A percentile compares a stretch with the other conserved stretches of the same genome.
phyloP scores from a whole-genome alignment of 2,888 invertebrate species.

The Polydrusus pterygomalis region DNA sequence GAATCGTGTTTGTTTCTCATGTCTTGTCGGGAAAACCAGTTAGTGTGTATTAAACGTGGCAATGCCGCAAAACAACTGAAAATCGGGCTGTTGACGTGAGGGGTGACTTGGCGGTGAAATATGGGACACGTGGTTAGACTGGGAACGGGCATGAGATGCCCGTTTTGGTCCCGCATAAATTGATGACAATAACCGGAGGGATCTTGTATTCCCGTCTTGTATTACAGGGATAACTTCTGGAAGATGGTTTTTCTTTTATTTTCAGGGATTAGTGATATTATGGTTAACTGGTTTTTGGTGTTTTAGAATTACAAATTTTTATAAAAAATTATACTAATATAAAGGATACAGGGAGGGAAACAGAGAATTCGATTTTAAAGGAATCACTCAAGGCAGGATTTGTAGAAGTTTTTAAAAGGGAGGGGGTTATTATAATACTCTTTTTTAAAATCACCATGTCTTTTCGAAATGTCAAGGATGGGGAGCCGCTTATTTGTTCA shows the following conservation, averaged over 20 bases:
- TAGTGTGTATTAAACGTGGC: slow-evolving; percentile 11
- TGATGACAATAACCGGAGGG: slow-evolving; percentile 52
- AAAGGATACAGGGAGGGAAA: too few species aligned
- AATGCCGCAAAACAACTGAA: slow-evolving; percentile 36
- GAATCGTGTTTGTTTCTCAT: not conserved
- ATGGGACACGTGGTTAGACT: slow-evolving; percentile 84
- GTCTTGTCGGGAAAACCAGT: too few species aligned
- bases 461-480: too few species aligned
- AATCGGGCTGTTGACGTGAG: slow-evolving; percentile 63
- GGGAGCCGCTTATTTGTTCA: too few species aligned
- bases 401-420: too few species aligned
- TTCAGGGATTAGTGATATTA: slow-evolving; percentile 3
- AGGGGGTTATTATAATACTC: too few species aligned
- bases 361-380: too few species aligned
- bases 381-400: too few species aligned
- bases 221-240: slow-evolving; percentile 36
- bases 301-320: not conserved
- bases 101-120: slow-evolving; percentile 80
- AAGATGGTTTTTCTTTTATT: slow-evolving; percentile 41
- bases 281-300: not conserved
- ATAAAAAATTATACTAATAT: too few species aligned
- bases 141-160: slow-evolving; percentile 77
- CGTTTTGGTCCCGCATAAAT: slow-evolving; percentile 53
- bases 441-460: too few species aligned
- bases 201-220: slow-evolving; percentile 43